phyloP scores from a whole-genome alignment of 2,888 invertebrate genomes.

The Cataglyphis altisquamis region DNA sequence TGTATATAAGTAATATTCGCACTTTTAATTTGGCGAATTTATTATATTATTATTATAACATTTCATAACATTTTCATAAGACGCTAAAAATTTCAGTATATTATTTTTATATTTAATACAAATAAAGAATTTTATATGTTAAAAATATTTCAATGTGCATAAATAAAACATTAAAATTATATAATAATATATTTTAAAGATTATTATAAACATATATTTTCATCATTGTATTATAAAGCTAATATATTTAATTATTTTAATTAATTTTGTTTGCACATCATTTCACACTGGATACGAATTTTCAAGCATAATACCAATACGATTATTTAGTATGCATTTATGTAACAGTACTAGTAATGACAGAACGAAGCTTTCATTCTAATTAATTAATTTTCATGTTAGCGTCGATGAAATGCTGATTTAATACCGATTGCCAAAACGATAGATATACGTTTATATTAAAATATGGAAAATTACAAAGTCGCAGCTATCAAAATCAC shows the following conservation, averaged over 20 bases:
- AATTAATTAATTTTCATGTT: conserved; percentile 50
- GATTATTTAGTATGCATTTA: conserved; percentile 36
- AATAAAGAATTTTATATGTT: neutral
- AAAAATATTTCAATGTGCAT: conserved; percentile 13
- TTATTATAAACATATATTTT: neutral
- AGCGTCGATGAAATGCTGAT: conserved; percentile 14
- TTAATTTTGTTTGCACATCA: conserved; percentile 37
- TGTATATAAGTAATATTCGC: neutral
- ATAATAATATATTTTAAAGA: neutral
- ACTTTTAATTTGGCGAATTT: neutral
- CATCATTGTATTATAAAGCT: conserved; percentile 17
- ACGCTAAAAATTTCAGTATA: neutral
- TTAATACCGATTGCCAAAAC: conserved; percentile 34
- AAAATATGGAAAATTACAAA: conserved; percentile 50
- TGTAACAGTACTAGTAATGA: conserved; percentile 18
- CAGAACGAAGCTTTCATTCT: conserved; percentile 28
- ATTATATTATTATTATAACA: neutral
- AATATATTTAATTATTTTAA: conserved; percentile 46
- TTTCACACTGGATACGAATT: conserved; percentile 19
- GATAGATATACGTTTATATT: conserved; percentile 8
- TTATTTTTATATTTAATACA: neutral
- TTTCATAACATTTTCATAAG: neutral
- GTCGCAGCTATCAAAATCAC: conserved; percentile 32
- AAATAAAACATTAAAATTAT: conserved; percentile 14
- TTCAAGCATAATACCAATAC: conserved; percentile 28